Evolutionary conservation across 1,140 invertebrate genomes (phyloP).

Genomic region (Camponotus vicinus): DNA sequence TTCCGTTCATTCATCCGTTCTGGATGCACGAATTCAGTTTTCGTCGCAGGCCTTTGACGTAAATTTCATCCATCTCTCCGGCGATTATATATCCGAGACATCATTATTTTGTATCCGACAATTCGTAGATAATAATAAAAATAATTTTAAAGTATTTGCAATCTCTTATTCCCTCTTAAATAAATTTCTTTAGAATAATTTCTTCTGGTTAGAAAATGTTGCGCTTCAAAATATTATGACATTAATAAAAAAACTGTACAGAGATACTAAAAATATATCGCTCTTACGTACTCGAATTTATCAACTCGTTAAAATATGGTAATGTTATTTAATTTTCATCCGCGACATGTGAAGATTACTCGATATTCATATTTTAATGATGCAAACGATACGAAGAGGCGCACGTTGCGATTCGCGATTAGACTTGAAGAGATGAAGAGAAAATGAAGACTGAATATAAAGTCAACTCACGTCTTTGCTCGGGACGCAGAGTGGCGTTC

Average conservation of each 20-base stretch:
- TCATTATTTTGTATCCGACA: constrained; percentile 17
- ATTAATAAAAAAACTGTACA: too few relatives aligned
- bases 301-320: background rate
- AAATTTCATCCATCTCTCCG: constrained; percentile 45
- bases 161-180: background rate
- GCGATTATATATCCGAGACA: constrained; percentile 12
- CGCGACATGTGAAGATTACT: background rate
- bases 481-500: constrained; percentile 98
- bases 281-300: background rate
- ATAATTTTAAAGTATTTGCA: background rate
- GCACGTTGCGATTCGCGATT: constrained; percentile 35
- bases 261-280: background rate
- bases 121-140: background rate
- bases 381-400: constrained; percentile 5
- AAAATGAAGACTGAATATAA: constrained; percentile 60
- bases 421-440: constrained; percentile 18
- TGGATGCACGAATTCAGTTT: constrained; percentile 27
- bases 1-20: constrained; percentile 16
- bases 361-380: constrained; percentile 32
- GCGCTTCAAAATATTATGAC: background rate
- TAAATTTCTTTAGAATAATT: background rate
- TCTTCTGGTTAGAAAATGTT: background rate
- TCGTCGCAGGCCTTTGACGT: constrained; percentile 14
- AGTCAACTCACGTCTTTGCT: constrained; percentile 93
- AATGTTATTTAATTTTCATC: background rate